Percentiles rank a stretch among this genome's conserved stretches.
These are phyloP conservation scores for Phaedon cochleariae DNA, from an alignment of 2,888 invertebrate genomes.

Conservation along the genomic window DNA sequence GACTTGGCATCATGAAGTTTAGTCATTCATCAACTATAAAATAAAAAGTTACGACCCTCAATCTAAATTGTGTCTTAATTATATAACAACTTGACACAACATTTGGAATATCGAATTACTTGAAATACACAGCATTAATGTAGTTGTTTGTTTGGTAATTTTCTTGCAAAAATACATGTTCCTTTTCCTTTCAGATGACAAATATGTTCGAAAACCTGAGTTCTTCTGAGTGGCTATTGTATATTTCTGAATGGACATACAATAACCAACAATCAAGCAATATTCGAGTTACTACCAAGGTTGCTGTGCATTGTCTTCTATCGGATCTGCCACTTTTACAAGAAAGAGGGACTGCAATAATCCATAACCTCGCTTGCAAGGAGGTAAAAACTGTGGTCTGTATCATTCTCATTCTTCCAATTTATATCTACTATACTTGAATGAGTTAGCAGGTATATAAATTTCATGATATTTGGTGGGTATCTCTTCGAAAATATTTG, in stretches of 20 bases:
- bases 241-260: constrained; percentile 91
- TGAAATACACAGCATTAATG: no score
- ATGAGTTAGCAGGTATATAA: not conserved
- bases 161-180: constrained; percentile 2
- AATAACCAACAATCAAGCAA: constrained; percentile 82
- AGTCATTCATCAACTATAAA: no score
- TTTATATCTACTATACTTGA: not conserved
- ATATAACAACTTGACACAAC: no score
- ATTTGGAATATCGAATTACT: no score
- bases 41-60: no score
- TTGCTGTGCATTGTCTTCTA: constrained; percentile 85
- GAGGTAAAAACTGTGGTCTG: constrained; percentile 98
- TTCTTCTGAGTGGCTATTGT: constrained; percentile 91
- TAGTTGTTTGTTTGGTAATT: no score
- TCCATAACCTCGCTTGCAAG: constrained; percentile 92
- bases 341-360: constrained; percentile 84
- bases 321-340: constrained; percentile 76
- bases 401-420: constrained; percentile 63
- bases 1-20: no score
- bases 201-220: constrained; percentile 90
- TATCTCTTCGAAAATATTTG: no score
- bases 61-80: no score
- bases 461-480: no score
- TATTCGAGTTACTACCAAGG: constrained; percentile 90
- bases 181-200: constrained; percentile 71